Evolutionary conservation across 2,888 invertebrate genomes (phyloP).

Genomic region (Cerastis leucographa): DNA sequence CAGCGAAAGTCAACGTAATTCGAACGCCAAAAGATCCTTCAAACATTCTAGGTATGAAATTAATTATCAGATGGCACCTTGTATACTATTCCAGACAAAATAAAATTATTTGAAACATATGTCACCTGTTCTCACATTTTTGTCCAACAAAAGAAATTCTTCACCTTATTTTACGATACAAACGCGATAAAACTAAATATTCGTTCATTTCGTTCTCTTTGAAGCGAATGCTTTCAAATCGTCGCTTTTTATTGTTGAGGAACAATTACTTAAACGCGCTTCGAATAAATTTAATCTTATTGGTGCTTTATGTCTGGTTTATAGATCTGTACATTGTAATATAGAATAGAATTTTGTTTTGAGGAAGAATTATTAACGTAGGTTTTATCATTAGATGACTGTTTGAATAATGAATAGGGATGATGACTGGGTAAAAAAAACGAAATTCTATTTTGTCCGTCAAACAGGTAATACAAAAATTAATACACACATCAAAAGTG

Average conservation of each 20-base stretch:
- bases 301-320: slow-evolving; percentile 27
- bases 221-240: slow-evolving; percentile 23
- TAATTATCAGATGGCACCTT: not conserved
- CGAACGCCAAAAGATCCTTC: not conserved
- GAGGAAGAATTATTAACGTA: not conserved
- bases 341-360: slow-evolving; percentile 34
- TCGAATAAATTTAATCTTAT: slow-evolving; percentile 52
- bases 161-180: slow-evolving; percentile 26
- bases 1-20: not conserved
- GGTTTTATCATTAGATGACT: not conserved
- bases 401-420: no score
- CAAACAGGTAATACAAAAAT: no score
- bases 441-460: no score
- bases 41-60: not conserved
- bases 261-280: slow-evolving; percentile 52
- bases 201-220: not conserved
- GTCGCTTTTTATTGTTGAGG: slow-evolving; percentile 40
- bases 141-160: not conserved
- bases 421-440: no score
- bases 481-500: no score
- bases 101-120: not conserved
- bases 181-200: slow-evolving; percentile 39
- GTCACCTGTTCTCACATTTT: not conserved
- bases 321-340: slow-evolving; percentile 1
- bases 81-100: not conserved